These are phyloP conservation scores for Archilochus colubris DNA, from an alignment of 2,113 vertebrate species.

Conservation along the genomic window DNA sequence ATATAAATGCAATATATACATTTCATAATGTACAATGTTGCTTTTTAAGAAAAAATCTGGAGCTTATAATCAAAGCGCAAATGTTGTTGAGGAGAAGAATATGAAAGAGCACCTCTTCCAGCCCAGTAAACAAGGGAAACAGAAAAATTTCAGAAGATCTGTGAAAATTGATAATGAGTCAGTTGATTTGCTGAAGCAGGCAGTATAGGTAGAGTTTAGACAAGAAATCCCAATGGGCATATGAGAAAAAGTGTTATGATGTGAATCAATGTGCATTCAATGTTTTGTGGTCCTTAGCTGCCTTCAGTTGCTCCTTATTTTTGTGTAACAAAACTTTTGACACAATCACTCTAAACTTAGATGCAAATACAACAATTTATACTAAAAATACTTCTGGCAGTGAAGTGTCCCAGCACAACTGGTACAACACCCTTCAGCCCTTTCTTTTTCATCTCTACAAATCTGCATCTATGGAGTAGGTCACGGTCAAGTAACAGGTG, in stretches of 20 bases:
- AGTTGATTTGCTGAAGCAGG: background rate
- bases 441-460: background rate
- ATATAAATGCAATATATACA: background rate
- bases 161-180: background rate
- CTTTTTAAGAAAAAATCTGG: background rate
- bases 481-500: conserved; percentile 5
- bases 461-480: background rate
- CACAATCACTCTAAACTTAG: conserved; percentile 35
- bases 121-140: background rate
- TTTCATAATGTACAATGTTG: rapidly evolving
- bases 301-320: conserved; percentile 42
- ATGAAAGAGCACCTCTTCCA: background rate
- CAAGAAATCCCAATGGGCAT: background rate
- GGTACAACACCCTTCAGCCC: background rate
- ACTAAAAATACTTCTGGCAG: conserved; percentile 26
- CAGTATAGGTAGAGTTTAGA: background rate
- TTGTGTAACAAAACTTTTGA: conserved; percentile 26
- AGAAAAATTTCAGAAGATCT: background rate
- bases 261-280: background rate
- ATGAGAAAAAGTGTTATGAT: background rate
- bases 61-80: background rate
- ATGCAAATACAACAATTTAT: background rate
- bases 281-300: background rate
- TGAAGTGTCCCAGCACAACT: background rate
- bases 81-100: background rate